Conservation (phyloP, 2,113 vertebrate species). For the Coregonus clupeaformis region DNA sequence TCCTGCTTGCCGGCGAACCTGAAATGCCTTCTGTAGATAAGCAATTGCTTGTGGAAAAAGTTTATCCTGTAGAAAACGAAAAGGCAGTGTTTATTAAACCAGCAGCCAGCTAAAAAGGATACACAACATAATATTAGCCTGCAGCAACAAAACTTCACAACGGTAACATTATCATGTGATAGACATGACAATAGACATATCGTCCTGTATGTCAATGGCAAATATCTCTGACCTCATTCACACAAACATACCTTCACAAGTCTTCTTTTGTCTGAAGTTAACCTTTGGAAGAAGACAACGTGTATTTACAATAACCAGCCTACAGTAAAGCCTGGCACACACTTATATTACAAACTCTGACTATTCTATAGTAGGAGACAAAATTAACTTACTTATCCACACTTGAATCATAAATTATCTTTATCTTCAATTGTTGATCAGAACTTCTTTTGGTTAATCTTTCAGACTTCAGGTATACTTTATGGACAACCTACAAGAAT, state of each 20-base stretch:
- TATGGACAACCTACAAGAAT: slow-evolving; percentile 79
- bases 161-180: neutral
- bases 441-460: slow-evolving; percentile 83
- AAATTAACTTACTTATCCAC: slow-evolving; percentile 83
- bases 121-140: slow-evolving; percentile 24
- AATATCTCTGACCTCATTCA: neutral
- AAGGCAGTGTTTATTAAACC: neutral
- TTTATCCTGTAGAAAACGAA: slow-evolving; percentile 77
- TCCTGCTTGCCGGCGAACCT: slow-evolving; percentile 81
- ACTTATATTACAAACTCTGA: neutral
- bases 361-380: neutral
- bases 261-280: slow-evolving; percentile 83
- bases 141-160: neutral
- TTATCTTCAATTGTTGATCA: slow-evolving; percentile 85
- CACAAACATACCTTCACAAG: slow-evolving; percentile 85
- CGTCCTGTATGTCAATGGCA: neutral
- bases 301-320: slow-evolving; percentile 1
- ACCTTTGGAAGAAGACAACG: slow-evolving; percentile 63
- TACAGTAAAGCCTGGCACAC: neutral
- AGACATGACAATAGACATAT: no score
- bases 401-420: slow-evolving; percentile 86
- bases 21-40: slow-evolving; percentile 88
- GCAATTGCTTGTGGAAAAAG: slow-evolving; percentile 95
- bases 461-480: slow-evolving; percentile 81
- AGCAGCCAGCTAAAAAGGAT: no score